Evolutionary conservation across 1,140 invertebrate genomes (phyloP).

Genomic region (Drosophila mojavensis): DNA sequence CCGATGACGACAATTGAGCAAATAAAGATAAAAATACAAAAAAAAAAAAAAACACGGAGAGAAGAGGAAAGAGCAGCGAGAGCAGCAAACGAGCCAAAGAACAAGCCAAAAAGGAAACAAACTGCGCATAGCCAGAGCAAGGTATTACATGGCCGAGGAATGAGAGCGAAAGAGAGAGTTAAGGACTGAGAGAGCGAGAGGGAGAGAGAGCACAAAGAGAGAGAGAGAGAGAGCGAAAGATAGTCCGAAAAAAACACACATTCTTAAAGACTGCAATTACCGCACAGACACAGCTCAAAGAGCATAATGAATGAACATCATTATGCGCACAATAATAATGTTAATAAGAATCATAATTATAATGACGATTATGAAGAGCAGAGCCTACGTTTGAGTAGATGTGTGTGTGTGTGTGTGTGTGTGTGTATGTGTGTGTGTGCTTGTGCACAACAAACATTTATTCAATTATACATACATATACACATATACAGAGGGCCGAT

Average conservation of each 20-base stretch:
- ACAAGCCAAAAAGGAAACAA: conserved; percentile 31
- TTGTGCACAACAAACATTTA: conserved; percentile 48
- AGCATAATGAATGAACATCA: conserved; percentile 30
- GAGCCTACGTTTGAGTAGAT: background rate
- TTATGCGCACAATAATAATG: conserved; percentile 15
- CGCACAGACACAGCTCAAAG: conserved; percentile 45
- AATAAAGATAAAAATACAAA: conserved; percentile 61
- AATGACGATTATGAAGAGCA: conserved; percentile 27
- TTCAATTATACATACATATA: background rate
- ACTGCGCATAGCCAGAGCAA: background rate
- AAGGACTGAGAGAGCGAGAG: background rate
- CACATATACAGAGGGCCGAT: background rate
- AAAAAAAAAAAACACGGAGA: conserved; percentile 33
- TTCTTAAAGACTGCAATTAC: conserved; percentile 81
- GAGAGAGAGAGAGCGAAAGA: conserved; percentile 12
- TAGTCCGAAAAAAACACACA: conserved; percentile 66
- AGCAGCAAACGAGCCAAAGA: conserved; percentile 24
- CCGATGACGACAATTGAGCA: conserved; percentile 77
- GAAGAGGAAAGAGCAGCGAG: conserved; percentile 16
- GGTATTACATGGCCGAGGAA: conserved; percentile 3
- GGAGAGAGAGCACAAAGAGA: background rate
- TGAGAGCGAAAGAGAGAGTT: background rate
- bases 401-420: conserved; percentile 18
- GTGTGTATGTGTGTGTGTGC: conserved; percentile 52
- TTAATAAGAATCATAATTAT: conserved; percentile 4